Evolutionary conservation across 1,140 invertebrate species (phyloP).

Genomic region (Plodia interpunctella): DNA sequence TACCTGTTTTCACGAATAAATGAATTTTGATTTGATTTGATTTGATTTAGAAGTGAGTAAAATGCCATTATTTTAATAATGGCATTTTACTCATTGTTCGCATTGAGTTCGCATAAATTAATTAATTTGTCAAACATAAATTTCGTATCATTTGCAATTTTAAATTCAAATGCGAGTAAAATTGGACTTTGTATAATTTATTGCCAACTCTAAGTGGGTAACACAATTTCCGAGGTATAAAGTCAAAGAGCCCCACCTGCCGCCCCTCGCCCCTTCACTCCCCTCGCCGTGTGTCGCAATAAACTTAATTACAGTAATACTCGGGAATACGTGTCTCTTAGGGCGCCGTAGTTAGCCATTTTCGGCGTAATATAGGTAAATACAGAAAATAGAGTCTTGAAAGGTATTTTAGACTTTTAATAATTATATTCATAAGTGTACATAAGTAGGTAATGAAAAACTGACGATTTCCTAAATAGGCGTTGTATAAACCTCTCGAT

Average conservation of each 20-base stretch:
- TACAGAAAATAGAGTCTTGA: too few relatives aligned
- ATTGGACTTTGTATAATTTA: constrained; percentile 20
- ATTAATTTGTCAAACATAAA: background rate
- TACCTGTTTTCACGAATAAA: too few relatives aligned
- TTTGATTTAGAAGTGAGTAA: too few relatives aligned
- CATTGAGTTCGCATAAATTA: too few relatives aligned
- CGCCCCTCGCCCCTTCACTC: constrained; percentile 9
- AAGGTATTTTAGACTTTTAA: too few relatives aligned
- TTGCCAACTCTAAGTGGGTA: constrained; percentile 32
- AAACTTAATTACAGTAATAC: constrained; percentile 61
- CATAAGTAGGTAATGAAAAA: too few relatives aligned
- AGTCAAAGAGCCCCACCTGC: constrained; percentile 40
- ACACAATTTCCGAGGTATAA: constrained; percentile 44
- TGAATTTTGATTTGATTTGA: too few relatives aligned
- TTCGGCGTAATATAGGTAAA: background rate
- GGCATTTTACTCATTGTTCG: too few relatives aligned
- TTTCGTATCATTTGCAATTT: constrained; percentile 2
- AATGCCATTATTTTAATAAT: too few relatives aligned
- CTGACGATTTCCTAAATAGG: too few relatives aligned
- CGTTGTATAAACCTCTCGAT: too few relatives aligned
- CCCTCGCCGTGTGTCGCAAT: constrained; percentile 37
- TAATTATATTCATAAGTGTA: too few relatives aligned
- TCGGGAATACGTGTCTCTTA: constrained; percentile 44
- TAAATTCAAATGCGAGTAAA: constrained; percentile 4
- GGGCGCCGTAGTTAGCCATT: background rate